These are phyloP conservation scores for Pristionchus entomophagus DNA, from an alignment of 2,888 invertebrate species.

Conservation along the genomic window DNA sequence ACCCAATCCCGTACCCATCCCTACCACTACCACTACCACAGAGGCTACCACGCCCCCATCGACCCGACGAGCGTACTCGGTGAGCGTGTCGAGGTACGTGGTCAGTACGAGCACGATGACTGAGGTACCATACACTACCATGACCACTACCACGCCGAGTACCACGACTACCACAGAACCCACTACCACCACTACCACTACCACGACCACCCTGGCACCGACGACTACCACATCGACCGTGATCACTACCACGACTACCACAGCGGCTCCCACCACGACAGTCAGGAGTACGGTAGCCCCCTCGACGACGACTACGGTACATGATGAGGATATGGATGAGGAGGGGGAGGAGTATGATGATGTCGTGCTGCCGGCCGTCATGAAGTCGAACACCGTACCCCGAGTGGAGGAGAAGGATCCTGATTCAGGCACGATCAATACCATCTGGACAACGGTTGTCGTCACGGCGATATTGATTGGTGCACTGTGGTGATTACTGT, in stretches of 20 bases:
- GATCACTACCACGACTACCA: neutral
- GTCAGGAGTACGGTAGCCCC: slow-evolving; percentile 30
- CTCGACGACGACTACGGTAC: slow-evolving; percentile 37
- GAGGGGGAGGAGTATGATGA: neutral
- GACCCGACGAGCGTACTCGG: neutral
- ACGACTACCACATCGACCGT: neutral
- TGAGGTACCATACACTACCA: neutral
- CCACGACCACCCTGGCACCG: neutral
- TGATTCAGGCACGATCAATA: slow-evolving; percentile 37
- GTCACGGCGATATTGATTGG: slow-evolving; percentile 23
- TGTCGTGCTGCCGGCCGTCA: neutral
- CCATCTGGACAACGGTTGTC: slow-evolving; percentile 16
- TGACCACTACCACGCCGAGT: neutral
- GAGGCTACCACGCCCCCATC: neutral
- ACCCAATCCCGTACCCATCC: neutral
- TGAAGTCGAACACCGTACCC: slow-evolving; percentile 13
- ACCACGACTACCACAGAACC: slow-evolving; percentile 8
- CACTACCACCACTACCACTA: slow-evolving; percentile 21
- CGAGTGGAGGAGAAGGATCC: slow-evolving; percentile 22
- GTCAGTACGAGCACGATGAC: neutral
- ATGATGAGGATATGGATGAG: slow-evolving; percentile 32
- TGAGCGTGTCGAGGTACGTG: neutral
- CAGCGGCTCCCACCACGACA: slow-evolving; percentile 9
- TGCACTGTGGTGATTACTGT: neutral
- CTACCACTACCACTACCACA: neutral